Base-by-base conservation (phyloP, 37 sponge, comb jelly and placozoan genomes). In the Haliclona indistincta region DNA sequence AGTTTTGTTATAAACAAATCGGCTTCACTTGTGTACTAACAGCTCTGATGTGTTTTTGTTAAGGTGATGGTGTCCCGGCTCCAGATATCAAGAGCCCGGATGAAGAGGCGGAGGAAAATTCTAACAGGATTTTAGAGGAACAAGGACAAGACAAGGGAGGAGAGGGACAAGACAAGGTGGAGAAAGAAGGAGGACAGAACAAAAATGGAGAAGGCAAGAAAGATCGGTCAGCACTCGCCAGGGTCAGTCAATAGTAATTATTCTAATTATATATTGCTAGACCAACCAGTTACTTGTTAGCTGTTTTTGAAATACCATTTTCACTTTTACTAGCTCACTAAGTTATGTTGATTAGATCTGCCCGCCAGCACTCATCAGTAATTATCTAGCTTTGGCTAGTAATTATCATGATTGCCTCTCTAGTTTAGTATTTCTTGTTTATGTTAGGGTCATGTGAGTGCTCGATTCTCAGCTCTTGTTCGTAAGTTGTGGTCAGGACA, bases 401-500 rank as follows among this genome's bases (percentile, higher is more conserved):
- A n/a, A n/a, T n/a, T n/a, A n/a, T n/a, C n/a, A n/a, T 58, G 13
- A 25, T 20, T 58, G 28, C n/a, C 25, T 58, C 60, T 58, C n/a
- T 20, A 58, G 11, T n/a, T 58, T 58, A 25, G n/a, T 58, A 25
- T 58, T 58, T 20, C 26, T n/a, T 58, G 11, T 7, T 58, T 58
- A 58, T 25, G 38, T 41, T 69, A 80, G 86, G 75, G 67, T 20
- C 78, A 81, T 32, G 25, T 88, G 34, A 33, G 43, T 22, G 52
- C 61, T 25, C 65, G 73, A 20, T 64, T 88, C 10, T 33, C 65
- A 1, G 51, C 68, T 11, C 71, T 88, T 34, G 25, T 89, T n/a
- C 70, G 68, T 54, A 86, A 82, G 68, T 42, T 78, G n/a, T 91
- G 92, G 92, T 80, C 75, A 0, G 84, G 92, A 32, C 55, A 40